A percentile compares a stretch with the other conserved stretches of the same genome.
Conservation (phyloP, 2,888 invertebrate genomes). For the Charanyca ferruginea region DNA sequence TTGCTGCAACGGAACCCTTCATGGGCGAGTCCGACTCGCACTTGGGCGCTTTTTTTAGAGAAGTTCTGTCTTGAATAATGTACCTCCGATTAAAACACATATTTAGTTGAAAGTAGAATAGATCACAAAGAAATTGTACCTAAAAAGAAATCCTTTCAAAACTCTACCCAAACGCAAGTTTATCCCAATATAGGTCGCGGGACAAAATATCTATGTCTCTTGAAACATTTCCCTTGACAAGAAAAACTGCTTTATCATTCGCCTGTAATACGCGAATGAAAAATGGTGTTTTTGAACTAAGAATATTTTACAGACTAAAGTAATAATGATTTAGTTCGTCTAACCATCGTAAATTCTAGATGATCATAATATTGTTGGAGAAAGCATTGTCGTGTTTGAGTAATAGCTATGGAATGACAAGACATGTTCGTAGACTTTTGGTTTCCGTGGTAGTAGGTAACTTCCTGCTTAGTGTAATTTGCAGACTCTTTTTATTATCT, state of each 20-base stretch:
- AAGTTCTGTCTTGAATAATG: no score
- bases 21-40: no score
- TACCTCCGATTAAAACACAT: no score
- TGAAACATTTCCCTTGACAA: constrained; percentile 11
- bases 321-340: constrained; percentile 4
- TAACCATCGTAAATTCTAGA: constrained; percentile 4
- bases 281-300: constrained; percentile 24
- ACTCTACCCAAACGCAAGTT: neutral
- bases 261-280: constrained; percentile 36
- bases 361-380: neutral
- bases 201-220: constrained; percentile 18
- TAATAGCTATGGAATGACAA: constrained; percentile 1
- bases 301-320: neutral
- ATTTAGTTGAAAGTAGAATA: no score
- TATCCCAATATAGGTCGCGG: neutral
- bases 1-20: no score
- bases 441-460: neutral
- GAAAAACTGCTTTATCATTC: constrained; percentile 26
- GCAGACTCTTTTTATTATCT: no score
- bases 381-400: constrained; percentile 28
- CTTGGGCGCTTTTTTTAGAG: no score
- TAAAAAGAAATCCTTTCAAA: neutral
- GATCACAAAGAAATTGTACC: no score
- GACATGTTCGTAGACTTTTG: constrained; percentile 15
- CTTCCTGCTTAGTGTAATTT: no score